Evolutionary conservation across 2,797 vertebrate species (phyloP), one percentile per base, ranked within the genome.

Genomic region (Malurus splendens): DNA sequence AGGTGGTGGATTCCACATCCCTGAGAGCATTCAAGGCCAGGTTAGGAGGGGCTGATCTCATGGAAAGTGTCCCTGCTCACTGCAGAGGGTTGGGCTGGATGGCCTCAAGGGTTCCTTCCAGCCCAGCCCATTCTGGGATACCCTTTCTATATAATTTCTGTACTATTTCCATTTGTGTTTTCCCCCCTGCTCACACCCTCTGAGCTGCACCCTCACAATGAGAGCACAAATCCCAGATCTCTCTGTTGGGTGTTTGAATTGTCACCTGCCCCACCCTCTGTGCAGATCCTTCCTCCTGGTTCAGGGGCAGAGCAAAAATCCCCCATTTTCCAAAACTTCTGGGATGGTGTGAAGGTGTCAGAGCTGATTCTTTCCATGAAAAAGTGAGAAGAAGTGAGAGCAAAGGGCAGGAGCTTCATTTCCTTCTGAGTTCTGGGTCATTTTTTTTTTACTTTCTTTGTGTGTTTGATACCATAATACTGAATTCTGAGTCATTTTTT

Each of bases 271-370:
- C 22, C 36, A 5, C 6, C 6, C 6, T 18, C 10, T 30, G 13
- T 25, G 28, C 30, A 23, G 51, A 1, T 55, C 30, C 33, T 28
- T 28, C 8, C 28, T 36, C 3, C 23, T 9, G 0, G 1, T 25
- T 65, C 24, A 27, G 14, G 38, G 19, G 4, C 36, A 56, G 42
- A 70, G 23, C 18, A 9, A 10, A 28, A 20, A 12, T 30, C 27
- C 14, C 36, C 54, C 0, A 0, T n/a, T 56, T 22, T 47, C 44
- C 36, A 2, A 42, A 28, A 3, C 6, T 28, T 77, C 18, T 42
- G 38, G 41, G 38, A 2, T 59, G 22, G 7, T 2, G 0, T 8
- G 32, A 12, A 18, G 23, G 8, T 45, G 17, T 50, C 6, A 1
- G 50, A n/a, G 32, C 32, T 33, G 56, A 15, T 3, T 24, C 12